A percentile compares a stretch with the other conserved stretches of the same genome.
These are phyloP conservation scores for Tenthredo amoena DNA, from an alignment of 2,888 invertebrate species.

Conservation along the genomic window DNA sequence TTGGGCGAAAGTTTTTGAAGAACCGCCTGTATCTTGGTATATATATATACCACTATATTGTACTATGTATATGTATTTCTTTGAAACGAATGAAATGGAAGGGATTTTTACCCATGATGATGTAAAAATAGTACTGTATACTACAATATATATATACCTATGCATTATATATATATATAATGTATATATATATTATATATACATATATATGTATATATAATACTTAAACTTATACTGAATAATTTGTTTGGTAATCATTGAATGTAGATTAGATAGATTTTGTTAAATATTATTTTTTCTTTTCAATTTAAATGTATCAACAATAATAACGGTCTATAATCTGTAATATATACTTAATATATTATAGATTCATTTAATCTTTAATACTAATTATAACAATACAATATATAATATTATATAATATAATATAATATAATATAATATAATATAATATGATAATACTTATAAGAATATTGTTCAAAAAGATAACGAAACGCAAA, in stretches of 20 bases:
- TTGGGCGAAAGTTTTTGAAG: background rate
- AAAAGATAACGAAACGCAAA: conserved; percentile 23
- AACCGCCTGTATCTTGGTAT: background rate
- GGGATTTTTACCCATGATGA: too few relatives aligned
- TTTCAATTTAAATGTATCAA: background rate
- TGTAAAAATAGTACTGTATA: too few relatives aligned
- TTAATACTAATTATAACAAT: conserved; percentile 13
- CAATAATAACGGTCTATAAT: background rate
- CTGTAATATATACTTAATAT: background rate
- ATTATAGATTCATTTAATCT: background rate
- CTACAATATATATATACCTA: too few relatives aligned
- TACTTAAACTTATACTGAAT: background rate
- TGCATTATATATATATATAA: too few relatives aligned
- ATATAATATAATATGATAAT: background rate
- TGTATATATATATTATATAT: too few relatives aligned
- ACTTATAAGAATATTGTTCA: background rate
- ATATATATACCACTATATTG: background rate
- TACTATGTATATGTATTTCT: background rate
- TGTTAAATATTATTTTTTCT: background rate
- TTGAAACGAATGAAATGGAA: too few relatives aligned
- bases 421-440: conserved; percentile 15
- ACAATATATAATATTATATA: background rate
- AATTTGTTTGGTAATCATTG: background rate
- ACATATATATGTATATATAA: too few relatives aligned
- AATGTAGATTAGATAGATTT: background rate